Base-by-base conservation (phyloP, 2,888 invertebrate species). In the Augochlorella aurata region DNA sequence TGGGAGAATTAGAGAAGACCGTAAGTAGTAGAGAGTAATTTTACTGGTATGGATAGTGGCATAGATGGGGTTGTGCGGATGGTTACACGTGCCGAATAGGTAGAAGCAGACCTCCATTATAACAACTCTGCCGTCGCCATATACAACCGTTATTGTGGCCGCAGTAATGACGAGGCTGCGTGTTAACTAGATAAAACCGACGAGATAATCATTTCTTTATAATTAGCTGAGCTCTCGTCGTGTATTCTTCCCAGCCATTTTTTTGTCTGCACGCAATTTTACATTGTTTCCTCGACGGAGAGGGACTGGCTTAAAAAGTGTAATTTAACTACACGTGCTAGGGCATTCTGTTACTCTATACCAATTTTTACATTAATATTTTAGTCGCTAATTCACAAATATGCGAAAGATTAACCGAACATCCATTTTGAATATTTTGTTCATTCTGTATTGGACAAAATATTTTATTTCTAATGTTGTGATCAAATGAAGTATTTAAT, bases 71-170 rank as follows among this genome's bases (percentile, higher is more conserved):
- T 87, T 79, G 86, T 81, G 86, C 85, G 87, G 88, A 85, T 86
- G 87, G 86, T 87, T 88, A 87, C 85, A 77, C 78, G 74, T 74
- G 81, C 70, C 86, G 87, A 88, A 86, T 83, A 85, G 84, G 83
- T 86, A 88, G 87, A 85, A 87, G 86, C 87, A 85, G 82, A 86
- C 85, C 87, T 88, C 89, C 89, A 91, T 91, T 91, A 91, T 88
- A 90, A 85, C 76, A 81, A 82, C 84, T 85, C 85, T 84, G 68
- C 86, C 84, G 86, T 86, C 83, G 86, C 87, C 75, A 85, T 85
- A 80, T 85, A 86, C 81, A 81, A 66, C 71, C 73, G 79, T 90
- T 90, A 90, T 86, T 83, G 85, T 85, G 85, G 79, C 84, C 83
- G 85, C 84, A 77, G 84, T 85, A 89, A 90, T 87, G 86, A 90